Conservation (phyloP, 2,797 vertebrate species). For the Cygnus olor region DNA sequence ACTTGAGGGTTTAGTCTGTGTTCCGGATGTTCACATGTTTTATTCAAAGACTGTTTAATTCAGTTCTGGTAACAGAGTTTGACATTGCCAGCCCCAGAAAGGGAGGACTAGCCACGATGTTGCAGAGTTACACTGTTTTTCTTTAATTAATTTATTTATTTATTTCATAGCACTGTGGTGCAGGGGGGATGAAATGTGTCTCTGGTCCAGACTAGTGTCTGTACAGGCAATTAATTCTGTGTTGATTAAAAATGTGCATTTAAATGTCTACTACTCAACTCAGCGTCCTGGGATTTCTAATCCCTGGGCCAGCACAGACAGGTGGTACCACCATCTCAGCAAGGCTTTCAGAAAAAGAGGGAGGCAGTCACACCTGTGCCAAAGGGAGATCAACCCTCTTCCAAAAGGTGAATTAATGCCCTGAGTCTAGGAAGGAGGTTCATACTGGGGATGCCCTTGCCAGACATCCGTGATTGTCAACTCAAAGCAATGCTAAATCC, state of each 20-base stretch:
- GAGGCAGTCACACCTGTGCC: background rate
- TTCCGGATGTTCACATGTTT: conserved; percentile 8
- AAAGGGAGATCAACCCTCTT: background rate
- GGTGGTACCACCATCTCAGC: background rate
- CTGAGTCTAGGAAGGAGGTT: background rate
- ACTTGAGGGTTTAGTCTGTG: background rate
- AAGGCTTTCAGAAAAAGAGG: background rate
- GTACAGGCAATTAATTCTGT: background rate
- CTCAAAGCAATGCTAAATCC: background rate
- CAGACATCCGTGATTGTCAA: background rate
- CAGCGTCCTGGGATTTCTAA: background rate
- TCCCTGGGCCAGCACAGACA: fast-evolving
- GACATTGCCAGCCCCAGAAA: background rate
- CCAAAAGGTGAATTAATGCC: background rate
- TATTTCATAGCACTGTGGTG: background rate
- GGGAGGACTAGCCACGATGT: background rate
- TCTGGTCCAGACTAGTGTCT: background rate
- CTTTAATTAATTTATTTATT: too few species aligned
- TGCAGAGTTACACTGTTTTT: background rate
- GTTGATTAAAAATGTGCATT: background rate
- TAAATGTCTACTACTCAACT: background rate
- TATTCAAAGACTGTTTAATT: conserved; percentile 25
- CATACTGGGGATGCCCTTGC: background rate
- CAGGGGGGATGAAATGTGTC: background rate
- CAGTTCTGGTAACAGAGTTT: background rate